Evolutionary conservation across 2,888 invertebrate species (phyloP).

Genomic region (Leucoptera coffeella): DNA sequence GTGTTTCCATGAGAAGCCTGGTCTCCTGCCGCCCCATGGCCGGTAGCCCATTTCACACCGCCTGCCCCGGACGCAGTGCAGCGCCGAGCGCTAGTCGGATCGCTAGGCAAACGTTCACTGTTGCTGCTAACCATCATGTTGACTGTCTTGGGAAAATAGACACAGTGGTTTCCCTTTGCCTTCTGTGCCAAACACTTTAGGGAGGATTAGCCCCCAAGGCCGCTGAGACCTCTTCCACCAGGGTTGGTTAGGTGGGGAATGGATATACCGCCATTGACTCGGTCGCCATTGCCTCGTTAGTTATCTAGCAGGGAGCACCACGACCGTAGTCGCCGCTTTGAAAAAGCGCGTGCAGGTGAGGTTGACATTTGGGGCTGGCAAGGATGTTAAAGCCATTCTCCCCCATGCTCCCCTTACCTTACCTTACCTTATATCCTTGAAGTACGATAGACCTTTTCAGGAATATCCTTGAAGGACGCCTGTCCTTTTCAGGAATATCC

Average conservation of each 20-base stretch:
- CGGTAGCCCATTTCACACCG: background rate
- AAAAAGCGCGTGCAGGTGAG: conserved; percentile 5
- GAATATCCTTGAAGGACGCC: too few relatives aligned
- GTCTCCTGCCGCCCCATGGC: background rate
- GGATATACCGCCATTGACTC: conserved; percentile 5
- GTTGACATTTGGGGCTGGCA: conserved; percentile 5
- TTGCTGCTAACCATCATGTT: background rate
- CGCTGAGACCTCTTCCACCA: background rate
- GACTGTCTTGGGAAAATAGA: background rate
- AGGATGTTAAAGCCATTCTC: conserved; percentile 2
- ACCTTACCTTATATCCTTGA: background rate
- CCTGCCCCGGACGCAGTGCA: background rate
- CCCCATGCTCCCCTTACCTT: conserved; percentile 2
- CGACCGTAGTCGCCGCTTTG: conserved; percentile 1
- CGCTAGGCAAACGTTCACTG: background rate
- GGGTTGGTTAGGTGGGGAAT: conserved; percentile 2
- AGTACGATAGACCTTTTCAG: background rate
- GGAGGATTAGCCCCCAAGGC: background rate
- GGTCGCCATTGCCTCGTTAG: conserved; percentile 6
- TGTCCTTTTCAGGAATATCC: too few relatives aligned
- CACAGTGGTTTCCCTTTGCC: conserved; percentile 1
- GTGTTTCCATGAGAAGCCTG: background rate
- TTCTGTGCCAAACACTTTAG: background rate
- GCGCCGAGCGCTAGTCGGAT: background rate
- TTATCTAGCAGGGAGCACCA: conserved; percentile 6